A percentile compares a stretch with the other conserved stretches of the same genome.
These are phyloP conservation scores for Drosophila flavopinicola DNA, from an alignment of 2,888 invertebrate species.

Conservation along the genomic window DNA sequence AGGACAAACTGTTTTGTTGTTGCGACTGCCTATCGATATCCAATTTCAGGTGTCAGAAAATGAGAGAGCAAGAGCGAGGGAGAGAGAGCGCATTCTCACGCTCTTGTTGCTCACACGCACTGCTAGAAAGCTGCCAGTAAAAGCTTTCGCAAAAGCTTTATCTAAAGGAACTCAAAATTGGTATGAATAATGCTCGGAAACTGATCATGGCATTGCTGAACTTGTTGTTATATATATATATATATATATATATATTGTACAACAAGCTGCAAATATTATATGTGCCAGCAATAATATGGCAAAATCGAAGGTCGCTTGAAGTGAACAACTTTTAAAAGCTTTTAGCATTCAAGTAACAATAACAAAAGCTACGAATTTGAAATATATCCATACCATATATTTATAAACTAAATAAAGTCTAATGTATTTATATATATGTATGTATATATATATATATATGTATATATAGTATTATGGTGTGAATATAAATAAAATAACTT, in stretches of 20 bases:
- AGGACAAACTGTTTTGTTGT: constrained; percentile 18
- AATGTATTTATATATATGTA: constrained; percentile 1
- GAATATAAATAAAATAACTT: constrained; percentile 1
- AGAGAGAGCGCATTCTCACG: not conserved
- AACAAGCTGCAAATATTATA: not conserved
- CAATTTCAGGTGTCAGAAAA: constrained; percentile 42
- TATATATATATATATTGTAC: constrained; percentile 5
- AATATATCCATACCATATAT: not conserved
- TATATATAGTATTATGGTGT: constrained; percentile 4
- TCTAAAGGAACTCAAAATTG: not conserved
- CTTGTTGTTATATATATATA: constrained; percentile 3
- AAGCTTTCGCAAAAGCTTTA: constrained; percentile 8
- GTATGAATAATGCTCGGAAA: not conserved
- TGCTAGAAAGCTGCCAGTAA: constrained; percentile 1
- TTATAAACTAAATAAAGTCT: too few species aligned
- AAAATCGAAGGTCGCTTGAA: constrained; percentile 22
- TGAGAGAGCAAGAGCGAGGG: not conserved
- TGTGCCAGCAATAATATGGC: not conserved
- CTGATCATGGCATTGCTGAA: constrained; percentile 6
- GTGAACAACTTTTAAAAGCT: constrained; percentile 14
- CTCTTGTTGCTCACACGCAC: not conserved
- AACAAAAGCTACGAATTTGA: constrained; percentile 15
- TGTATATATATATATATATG: not conserved
- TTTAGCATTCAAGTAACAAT: constrained; percentile 5
- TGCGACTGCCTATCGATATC: constrained; percentile 37